A percentile compares a stretch with the other conserved stretches of the same genome.
phyloP scores from a whole-genome alignment of 2,888 invertebrate genomes.

The Drosophila aldrichi region DNA sequence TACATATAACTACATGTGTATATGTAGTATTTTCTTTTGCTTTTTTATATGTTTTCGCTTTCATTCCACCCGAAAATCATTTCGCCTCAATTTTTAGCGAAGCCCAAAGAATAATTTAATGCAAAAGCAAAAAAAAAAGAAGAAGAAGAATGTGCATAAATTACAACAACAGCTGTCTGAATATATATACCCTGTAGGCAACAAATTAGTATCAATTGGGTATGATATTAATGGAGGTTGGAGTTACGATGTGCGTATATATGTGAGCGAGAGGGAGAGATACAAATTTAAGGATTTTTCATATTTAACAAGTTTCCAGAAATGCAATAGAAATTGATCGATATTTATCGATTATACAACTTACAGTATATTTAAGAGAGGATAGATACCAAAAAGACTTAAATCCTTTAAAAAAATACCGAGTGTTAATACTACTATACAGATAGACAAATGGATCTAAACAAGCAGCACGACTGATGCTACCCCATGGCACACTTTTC shows the following conservation, averaged over 20 bases:
- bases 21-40: conserved; percentile 36
- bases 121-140: conserved; percentile 55
- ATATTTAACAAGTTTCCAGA: too few relatives aligned
- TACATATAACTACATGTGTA: neutral
- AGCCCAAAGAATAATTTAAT: conserved; percentile 49
- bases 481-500: too few relatives aligned
- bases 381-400: too few relatives aligned
- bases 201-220: conserved; percentile 6
- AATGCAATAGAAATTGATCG: too few relatives aligned
- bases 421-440: too few relatives aligned
- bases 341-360: too few relatives aligned
- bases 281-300: neutral
- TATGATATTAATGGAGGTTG: neutral
- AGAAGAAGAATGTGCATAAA: conserved; percentile 58
- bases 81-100: conserved; percentile 55
- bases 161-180: conserved; percentile 69
- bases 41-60: conserved; percentile 33
- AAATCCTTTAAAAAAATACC: too few relatives aligned
- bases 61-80: conserved; percentile 57
- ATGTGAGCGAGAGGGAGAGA: neutral
- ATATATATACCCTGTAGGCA: conserved; percentile 26
- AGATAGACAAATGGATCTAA: too few relatives aligned
- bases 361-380: too few relatives aligned
- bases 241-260: too few relatives aligned
- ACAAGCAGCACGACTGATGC: too few relatives aligned